Base-by-base conservation (phyloP, 2,888 invertebrate species). In the Nudaria mundana region DNA sequence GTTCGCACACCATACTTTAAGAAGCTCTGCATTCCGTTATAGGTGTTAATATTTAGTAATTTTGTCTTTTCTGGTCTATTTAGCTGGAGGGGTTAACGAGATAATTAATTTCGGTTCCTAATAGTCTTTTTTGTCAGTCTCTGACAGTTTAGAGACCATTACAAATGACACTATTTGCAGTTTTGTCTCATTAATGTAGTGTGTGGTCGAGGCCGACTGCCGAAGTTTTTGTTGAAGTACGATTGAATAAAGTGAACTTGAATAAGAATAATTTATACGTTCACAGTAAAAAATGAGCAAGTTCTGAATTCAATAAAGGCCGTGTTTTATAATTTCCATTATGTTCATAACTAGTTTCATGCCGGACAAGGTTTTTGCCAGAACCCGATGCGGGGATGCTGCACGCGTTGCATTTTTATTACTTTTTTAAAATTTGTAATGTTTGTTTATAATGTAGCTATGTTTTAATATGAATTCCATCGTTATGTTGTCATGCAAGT, bases 221-320 rank as follows among this genome's bases (percentile, higher is more conserved):
- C 34, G 42, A 37, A 30, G 38, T 63, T 63, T 63, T 62, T 61
- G 47, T 34, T 2, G 14, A 39, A 40, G 40, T 31, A 50, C 40
- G 40, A 55, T 55, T 57, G 52, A 61, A 50, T 49, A 52, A 46
- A 49, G 31, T 36, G 45, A 44, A 57, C 40, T 53, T 40, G 26
- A 60, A 51, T 7, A 63, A 54, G 44, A 49, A 60, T 32, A n/a
- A n/a, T n/a, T n/a, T 32, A 33, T 58, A 53, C 50, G 33, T 23
- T 44, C 24, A 14, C 12, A 15, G 28, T 28, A 61, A 52, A 57
- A 60, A 59, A 43, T 8, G 20, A 5, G 22, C 30, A 30, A 48
- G 37, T 44, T 48, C 40, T 47, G 59, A 56, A 62, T 58, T 62
- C 44, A 61, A 52, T 59, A 55, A 50, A 49, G 33, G 36, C 36